phyloP scores from a whole-genome alignment of 1,140 invertebrate genomes.

The Eumaeus atala region DNA sequence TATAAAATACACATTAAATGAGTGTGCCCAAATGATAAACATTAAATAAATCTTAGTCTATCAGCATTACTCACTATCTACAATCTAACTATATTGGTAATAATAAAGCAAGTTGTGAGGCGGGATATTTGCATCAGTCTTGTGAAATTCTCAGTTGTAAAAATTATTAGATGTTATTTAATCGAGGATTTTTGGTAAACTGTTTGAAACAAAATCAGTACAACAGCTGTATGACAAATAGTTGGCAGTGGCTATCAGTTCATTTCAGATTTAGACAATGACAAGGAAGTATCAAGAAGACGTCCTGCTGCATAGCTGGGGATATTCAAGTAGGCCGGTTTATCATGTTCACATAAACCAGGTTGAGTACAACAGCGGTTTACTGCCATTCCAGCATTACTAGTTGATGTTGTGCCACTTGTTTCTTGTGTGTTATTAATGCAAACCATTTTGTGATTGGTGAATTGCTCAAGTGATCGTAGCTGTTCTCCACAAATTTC shows the following conservation, averaged over 20 bases:
- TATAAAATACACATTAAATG: constrained; percentile 4
- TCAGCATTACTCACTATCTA: constrained; percentile 53
- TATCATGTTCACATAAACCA: constrained; percentile 70
- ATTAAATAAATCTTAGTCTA: constrained; percentile 39
- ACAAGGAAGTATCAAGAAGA: constrained; percentile 64
- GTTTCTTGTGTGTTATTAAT: constrained; percentile 43
- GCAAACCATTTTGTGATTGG: constrained; percentile 69
- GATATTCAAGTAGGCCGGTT: constrained; percentile 71
- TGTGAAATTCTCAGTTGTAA: constrained; percentile 71
- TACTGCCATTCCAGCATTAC: constrained; percentile 27
- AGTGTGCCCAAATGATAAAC: constrained; percentile 1
- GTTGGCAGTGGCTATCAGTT: constrained; percentile 50
- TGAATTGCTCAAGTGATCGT: constrained; percentile 68
- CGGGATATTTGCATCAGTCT: constrained; percentile 74
- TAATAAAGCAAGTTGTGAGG: constrained; percentile 74
- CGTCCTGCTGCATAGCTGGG: constrained; percentile 62
- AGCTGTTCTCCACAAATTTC: constrained; percentile 71
- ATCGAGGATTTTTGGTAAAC: constrained; percentile 55
- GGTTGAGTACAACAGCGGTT: constrained; percentile 66
- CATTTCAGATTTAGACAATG: constrained; percentile 68
- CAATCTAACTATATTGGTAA: constrained; percentile 68
- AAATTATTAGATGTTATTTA: constrained; percentile 62
- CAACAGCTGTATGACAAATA: constrained; percentile 7
- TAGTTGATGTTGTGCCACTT: constrained; percentile 35
- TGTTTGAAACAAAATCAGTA: constrained; percentile 57